Evolutionary conservation across 2,888 invertebrate species (phyloP).

Genomic region (Cylindroiulus punctatus): DNA sequence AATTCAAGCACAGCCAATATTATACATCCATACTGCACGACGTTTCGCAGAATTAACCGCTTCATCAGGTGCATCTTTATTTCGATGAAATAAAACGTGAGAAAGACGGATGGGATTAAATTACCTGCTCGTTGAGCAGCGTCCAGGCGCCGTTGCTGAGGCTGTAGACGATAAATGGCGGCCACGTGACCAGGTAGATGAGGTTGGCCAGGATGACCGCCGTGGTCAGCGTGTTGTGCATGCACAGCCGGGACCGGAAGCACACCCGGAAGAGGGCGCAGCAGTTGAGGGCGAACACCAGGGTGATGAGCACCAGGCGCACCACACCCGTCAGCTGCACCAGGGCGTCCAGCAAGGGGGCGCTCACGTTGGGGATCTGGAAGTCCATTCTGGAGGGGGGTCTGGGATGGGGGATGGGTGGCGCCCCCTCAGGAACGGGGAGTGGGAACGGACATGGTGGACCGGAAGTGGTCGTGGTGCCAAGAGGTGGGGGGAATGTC

Average conservation of each 20-base stretch:
- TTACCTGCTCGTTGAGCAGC: constrained; percentile 56
- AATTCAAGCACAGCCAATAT: no score
- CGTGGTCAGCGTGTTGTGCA: constrained; percentile 50
- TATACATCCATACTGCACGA: no score
- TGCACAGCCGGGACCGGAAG: constrained; percentile 50
- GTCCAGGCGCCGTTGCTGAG: constrained; percentile 57
- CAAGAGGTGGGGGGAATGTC: no score
- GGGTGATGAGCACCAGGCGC: constrained; percentile 21
- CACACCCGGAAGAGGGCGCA: constrained; percentile 44
- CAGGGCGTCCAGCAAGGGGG: neutral
- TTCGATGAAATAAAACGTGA: no score
- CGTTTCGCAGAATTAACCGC: no score
- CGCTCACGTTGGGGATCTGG: neutral
- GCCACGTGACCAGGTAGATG: constrained; percentile 58
- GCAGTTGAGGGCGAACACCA: constrained; percentile 50
- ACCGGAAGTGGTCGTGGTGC: no score
- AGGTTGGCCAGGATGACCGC: constrained; percentile 57
- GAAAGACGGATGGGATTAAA: no score
- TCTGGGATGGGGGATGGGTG: neutral
- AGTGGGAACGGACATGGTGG: no score
- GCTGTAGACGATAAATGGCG: constrained; percentile 58
- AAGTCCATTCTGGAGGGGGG: neutral
- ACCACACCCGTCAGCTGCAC: constrained; percentile 44
- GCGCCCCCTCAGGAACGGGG: no score
- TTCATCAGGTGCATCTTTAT: no score